phyloP scores from a whole-genome alignment of 37 sponge, comb jelly and placozoan species.

The Eunapius fragilis region DNA sequence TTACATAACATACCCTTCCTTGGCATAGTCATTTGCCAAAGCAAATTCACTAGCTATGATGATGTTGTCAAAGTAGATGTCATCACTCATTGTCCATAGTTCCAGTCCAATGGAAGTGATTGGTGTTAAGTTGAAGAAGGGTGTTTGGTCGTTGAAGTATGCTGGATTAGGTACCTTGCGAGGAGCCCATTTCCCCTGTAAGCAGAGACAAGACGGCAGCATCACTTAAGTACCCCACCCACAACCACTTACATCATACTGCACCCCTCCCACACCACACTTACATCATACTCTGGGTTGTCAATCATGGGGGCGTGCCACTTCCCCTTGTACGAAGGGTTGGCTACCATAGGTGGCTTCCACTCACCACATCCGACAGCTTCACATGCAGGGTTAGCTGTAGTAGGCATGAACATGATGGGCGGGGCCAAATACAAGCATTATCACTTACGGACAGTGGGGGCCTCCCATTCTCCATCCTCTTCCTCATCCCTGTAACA shows the following conservation, averaged over 20 bases:
- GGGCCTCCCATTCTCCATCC: constrained; percentile 99
- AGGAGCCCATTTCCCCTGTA: constrained; percentile 91
- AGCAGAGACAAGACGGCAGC: not conserved
- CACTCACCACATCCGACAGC: constrained; percentile 96
- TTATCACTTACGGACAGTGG: constrained; percentile 74
- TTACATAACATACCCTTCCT: constrained; percentile 64
- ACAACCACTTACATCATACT: not conserved
- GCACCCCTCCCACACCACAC: too few species aligned
- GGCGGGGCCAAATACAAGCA: too few species aligned
- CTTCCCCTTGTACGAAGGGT: constrained; percentile 97
- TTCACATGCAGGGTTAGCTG: constrained; percentile 96
- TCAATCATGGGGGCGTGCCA: constrained; percentile 95
- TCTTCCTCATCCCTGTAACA: constrained; percentile 92
- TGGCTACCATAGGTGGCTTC: constrained; percentile 84
- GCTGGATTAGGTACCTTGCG: constrained; percentile 87
- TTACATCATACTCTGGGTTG: constrained; percentile 92
- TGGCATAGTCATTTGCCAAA: constrained; percentile 80
- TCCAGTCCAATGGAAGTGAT: constrained; percentile 93
- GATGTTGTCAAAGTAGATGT: constrained; percentile 92
- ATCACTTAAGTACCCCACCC: not conserved
- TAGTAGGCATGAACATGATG: too few species aligned
- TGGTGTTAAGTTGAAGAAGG: constrained; percentile 74
- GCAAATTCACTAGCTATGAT: constrained; percentile 79
- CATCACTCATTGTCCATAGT: constrained; percentile 93
- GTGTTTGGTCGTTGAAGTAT: constrained; percentile 85